phyloP scores from a whole-genome alignment of 1,140 invertebrate species.

The Neodiprion pinetum region DNA sequence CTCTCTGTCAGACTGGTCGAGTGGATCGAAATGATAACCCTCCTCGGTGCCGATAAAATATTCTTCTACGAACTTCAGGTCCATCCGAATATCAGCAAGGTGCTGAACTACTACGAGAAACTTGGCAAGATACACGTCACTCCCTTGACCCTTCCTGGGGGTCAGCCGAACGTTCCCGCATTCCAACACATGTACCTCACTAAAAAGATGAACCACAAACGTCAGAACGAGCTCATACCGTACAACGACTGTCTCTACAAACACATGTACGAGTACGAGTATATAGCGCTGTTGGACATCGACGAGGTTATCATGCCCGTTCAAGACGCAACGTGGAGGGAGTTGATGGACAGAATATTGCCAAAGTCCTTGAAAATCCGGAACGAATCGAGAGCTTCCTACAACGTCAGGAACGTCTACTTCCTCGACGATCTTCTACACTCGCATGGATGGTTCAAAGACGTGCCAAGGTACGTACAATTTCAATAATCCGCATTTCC shows the following conservation, averaged over 20 bases:
- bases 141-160: constrained; percentile 87
- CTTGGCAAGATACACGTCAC: constrained; percentile 83
- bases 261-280: constrained; percentile 89
- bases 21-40: constrained; percentile 89
- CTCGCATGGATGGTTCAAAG: constrained; percentile 81
- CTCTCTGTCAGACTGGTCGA: constrained; percentile 89
- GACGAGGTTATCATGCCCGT: constrained; percentile 96
- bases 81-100: constrained; percentile 90
- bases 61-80: constrained; percentile 91
- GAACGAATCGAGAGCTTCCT: constrained; percentile 81
- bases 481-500: neutral
- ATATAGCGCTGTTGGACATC: constrained; percentile 89
- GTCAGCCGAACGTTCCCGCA: constrained; percentile 87
- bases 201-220: constrained; percentile 89
- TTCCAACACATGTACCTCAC: constrained; percentile 89
- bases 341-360: constrained; percentile 78
- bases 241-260: constrained; percentile 97
- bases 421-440: constrained; percentile 90
- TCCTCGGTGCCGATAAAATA: constrained; percentile 91
- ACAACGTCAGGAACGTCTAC: constrained; percentile 93
- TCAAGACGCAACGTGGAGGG: constrained; percentile 76
- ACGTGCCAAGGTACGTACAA: constrained; percentile 71
- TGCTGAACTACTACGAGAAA: constrained; percentile 81
- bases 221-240: constrained; percentile 94
- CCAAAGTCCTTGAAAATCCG: constrained; percentile 72